Evolutionary conservation across 1,140 invertebrate genomes (phyloP).

Genomic region (Drosophila albomicans): DNA sequence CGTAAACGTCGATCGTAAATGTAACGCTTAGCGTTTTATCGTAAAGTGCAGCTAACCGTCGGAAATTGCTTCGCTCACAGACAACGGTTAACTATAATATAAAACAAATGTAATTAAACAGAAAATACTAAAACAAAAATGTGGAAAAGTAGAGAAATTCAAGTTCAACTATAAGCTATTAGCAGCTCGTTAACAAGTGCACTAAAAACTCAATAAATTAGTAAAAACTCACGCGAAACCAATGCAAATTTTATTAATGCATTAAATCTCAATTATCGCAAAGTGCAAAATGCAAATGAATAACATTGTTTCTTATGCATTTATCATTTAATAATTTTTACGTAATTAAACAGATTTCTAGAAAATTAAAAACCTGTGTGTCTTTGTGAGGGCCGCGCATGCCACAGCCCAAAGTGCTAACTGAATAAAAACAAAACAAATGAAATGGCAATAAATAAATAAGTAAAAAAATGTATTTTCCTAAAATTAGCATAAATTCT

Average conservation of each 20-base stretch:
- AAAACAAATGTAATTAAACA: slow-evolving; percentile 11
- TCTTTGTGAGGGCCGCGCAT: slow-evolving; percentile 63
- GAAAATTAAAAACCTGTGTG: slow-evolving; percentile 61
- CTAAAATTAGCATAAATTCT: slow-evolving; percentile 72
- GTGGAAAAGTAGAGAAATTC: slow-evolving; percentile 15
- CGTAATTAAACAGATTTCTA: slow-evolving; percentile 58
- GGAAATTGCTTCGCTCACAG: slow-evolving; percentile 30
- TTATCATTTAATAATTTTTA: slow-evolving; percentile 70
- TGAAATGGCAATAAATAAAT: slow-evolving; percentile 13
- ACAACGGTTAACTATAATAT: slow-evolving; percentile 26
- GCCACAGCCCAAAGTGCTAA: slow-evolving; percentile 14
- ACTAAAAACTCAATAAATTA: slow-evolving; percentile 43
- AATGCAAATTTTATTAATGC: slow-evolving; percentile 50
- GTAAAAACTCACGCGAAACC: slow-evolving; percentile 59
- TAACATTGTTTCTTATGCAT: slow-evolving; percentile 61
- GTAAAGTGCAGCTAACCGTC: slow-evolving; percentile 50
- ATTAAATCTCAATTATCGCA: slow-evolving; percentile 37
- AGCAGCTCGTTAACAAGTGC: slow-evolving; percentile 53
- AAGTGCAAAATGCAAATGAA: slow-evolving; percentile 56
- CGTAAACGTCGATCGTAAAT: slow-evolving; percentile 51
- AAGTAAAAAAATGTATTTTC: slow-evolving; percentile 35
- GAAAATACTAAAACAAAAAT: slow-evolving; percentile 16
- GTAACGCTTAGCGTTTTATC: slow-evolving; percentile 30
- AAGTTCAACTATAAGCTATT: slow-evolving; percentile 46
- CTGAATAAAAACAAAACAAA: not conserved